Evolutionary conservation across 2,888 invertebrate species (phyloP), one percentile per base, ranked within the genome.

Genomic region (Lochmaea crataegi): DNA sequence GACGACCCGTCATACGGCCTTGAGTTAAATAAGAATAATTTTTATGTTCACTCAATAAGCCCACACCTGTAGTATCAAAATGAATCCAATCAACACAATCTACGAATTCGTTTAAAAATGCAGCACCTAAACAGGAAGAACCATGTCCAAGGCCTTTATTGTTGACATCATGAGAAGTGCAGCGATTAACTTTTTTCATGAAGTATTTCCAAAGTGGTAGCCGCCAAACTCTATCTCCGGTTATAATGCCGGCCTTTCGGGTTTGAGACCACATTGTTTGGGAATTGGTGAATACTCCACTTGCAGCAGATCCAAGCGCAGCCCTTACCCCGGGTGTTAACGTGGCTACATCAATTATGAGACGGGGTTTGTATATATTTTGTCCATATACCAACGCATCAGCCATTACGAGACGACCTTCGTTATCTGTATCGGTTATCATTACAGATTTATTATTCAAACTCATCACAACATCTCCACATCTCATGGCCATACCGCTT

Each of bases 331-430:
- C 91, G 22, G 88, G 90, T 48, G 93, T 93, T 65, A 94, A 87
- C 42, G 93, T 93, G 32, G 92, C 93, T 77, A 94, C 89, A 81
- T 94, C 93, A 22, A 94, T 84, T 48, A 94, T 89, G 22, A 92
- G 87, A 53, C 88, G 85, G 0, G 93, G 92, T 63, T 89, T 89
- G 84, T 90, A 88, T 77, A 79, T 70, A 16, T 86, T 82, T 85
- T 90, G 87, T 0, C 85, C 85, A 67, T 85, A 86, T n/a, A 83
- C 83, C 12, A 87, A 73, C 2, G 85, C 85, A 73, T 85, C 85
- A 1, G 85, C 86, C 67, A 87, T 71, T 12, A 85, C 76, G 45
- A 88, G 76, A 60, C 87, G 79, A 4, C 87, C 88, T 76, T 88
- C 91, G 82, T 90, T 90, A 83, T 86, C 91, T 4, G 91, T 91